These are phyloP conservation scores for Tetragonisca angustula DNA, from an alignment of 2,888 invertebrate genomes.

Conservation along the genomic window DNA sequence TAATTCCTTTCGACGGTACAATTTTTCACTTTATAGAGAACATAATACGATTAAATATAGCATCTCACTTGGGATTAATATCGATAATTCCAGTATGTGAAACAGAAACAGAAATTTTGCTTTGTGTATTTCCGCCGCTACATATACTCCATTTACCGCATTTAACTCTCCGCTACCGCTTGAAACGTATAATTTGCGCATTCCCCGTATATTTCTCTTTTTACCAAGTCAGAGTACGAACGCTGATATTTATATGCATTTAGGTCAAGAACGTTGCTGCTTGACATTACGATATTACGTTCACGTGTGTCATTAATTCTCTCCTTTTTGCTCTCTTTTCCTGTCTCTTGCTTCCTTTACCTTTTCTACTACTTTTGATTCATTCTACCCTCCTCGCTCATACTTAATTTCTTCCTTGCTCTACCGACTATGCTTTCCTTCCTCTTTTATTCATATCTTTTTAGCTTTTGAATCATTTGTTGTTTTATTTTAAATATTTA, in stretches of 20 bases:
- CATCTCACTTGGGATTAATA: background rate
- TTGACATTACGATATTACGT: conserved; percentile 65
- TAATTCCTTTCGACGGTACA: background rate
- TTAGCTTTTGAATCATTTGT: too few species aligned
- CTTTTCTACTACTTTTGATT: background rate
- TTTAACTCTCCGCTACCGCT: conserved; percentile 42
- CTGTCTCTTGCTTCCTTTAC: background rate
- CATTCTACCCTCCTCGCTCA: background rate
- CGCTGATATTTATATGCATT: conserved; percentile 72
- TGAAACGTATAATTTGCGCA: conserved; percentile 43
- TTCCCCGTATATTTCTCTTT: conserved; percentile 51
- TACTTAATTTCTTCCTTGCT: background rate
- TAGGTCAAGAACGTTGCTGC: conserved; percentile 78
- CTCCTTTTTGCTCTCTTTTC: conserved; percentile 7
- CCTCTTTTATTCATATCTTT: background rate
- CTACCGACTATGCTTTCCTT: too few species aligned
- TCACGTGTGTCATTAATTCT: conserved; percentile 43
- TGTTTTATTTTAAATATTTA: background rate
- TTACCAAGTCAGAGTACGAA: conserved; percentile 38
- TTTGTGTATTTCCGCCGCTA: conserved; percentile 9
- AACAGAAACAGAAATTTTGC: conserved; percentile 18
- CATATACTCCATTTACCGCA: conserved; percentile 37
- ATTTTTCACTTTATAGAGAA: background rate
- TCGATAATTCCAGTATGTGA: background rate
- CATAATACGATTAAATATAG: background rate